These are phyloP conservation scores for Achlya flavicornis DNA, from an alignment of 2,888 invertebrate genomes.

Conservation along the genomic window DNA sequence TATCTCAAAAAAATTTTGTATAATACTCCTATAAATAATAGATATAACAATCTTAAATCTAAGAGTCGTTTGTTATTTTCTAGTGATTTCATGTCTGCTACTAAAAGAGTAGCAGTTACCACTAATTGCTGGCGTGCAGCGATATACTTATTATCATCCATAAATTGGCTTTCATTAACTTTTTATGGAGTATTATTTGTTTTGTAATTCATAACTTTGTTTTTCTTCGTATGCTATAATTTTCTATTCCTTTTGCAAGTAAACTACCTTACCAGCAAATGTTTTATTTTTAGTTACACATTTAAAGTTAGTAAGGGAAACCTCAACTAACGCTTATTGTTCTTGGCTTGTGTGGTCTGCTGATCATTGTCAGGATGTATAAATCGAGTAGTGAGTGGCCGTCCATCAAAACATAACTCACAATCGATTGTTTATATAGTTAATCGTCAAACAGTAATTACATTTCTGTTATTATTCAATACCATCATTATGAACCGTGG, in stretches of 20 bases:
- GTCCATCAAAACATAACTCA: background rate
- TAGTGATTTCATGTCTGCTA: background rate
- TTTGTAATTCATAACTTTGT: background rate
- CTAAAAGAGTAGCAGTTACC: background rate
- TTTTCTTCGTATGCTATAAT: background rate
- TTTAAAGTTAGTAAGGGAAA: background rate
- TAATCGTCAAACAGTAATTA: background rate
- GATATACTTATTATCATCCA: background rate
- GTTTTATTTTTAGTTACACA: background rate
- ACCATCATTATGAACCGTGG: background rate
- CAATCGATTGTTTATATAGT: background rate
- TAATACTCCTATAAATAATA: background rate
- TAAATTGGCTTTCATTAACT: constrained; percentile 3
- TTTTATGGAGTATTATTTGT: background rate
- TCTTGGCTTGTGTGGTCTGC: background rate
- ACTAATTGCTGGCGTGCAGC: background rate
- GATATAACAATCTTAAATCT: too few species aligned
- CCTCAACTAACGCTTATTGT: background rate
- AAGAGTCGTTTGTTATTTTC: background rate
- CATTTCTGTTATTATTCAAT: background rate
- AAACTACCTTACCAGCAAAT: background rate
- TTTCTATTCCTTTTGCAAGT: constrained; percentile 2
- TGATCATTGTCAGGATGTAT: constrained; percentile 1
- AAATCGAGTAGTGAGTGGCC: background rate
- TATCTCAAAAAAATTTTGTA: background rate